Percentiles rank a stretch among this genome's conserved stretches.
These are phyloP conservation scores for Muschampia plurimacula DNA, from an alignment of 2,888 invertebrate species.

Conservation along the genomic window DNA sequence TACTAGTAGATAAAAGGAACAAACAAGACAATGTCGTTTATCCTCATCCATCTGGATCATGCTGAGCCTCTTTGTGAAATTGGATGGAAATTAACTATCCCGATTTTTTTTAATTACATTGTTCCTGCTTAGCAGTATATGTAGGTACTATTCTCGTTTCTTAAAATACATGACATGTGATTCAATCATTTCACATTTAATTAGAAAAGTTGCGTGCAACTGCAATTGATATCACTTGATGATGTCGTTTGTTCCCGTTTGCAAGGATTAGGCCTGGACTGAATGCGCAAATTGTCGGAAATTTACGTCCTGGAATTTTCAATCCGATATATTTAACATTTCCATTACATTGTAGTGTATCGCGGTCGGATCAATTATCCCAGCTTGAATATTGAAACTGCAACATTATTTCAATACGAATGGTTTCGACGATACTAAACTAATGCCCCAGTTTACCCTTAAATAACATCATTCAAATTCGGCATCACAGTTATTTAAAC, in stretches of 20 bases:
- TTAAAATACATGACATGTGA: background rate
- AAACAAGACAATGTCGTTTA: background rate
- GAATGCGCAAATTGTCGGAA: slow-evolving; percentile 54
- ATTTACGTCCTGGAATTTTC: slow-evolving; percentile 20
- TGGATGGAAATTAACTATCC: background rate
- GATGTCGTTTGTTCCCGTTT: slow-evolving; percentile 75
- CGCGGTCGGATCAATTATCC: slow-evolving; percentile 19
- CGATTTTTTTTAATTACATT: background rate
- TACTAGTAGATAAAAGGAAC: background rate
- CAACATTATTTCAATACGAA: slow-evolving; percentile 10
- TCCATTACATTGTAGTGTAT: slow-evolving; percentile 17
- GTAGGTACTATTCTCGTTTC: too few relatives aligned
- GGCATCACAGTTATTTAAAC: too few relatives aligned
- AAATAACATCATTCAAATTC: background rate
- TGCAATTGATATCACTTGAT: slow-evolving; percentile 76
- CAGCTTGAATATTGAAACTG: slow-evolving; percentile 17
- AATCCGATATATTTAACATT: slow-evolving; percentile 27
- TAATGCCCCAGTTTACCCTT: background rate
- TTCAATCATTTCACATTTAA: background rate
- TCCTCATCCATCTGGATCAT: background rate
- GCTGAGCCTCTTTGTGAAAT: background rate
- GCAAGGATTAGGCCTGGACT: slow-evolving; percentile 61
- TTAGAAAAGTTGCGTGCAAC: slow-evolving; percentile 52
- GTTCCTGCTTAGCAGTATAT: too few relatives aligned
- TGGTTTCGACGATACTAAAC: background rate